A percentile compares a stretch with the other conserved stretches of the same genome.
Conservation (phyloP, 2,888 invertebrate species). For the Troides helena region DNA sequence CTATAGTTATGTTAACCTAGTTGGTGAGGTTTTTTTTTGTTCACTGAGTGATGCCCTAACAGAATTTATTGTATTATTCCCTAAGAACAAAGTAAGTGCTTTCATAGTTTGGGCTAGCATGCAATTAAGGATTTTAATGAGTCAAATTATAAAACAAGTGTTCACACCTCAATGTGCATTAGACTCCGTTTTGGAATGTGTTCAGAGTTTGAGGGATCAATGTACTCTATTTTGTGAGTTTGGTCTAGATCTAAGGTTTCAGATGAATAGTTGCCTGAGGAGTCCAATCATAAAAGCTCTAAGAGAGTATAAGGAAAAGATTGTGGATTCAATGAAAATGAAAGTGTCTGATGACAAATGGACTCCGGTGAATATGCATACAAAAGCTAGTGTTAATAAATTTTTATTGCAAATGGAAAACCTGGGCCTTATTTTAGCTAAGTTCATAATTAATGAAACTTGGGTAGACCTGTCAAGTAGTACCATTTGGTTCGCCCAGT, state of each 20-base stretch:
- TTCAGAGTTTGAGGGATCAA: constrained; percentile 88
- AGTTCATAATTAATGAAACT: constrained; percentile 81
- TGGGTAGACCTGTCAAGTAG: constrained; percentile 90
- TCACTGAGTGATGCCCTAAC: constrained; percentile 86
- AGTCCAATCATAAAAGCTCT: constrained; percentile 88
- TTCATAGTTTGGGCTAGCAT: constrained; percentile 95
- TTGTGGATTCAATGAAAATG: constrained; percentile 89
- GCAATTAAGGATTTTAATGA: constrained; percentile 88
- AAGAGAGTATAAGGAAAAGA: constrained; percentile 88
- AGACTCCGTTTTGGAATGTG: constrained; percentile 91
- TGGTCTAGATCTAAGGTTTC: constrained; percentile 95
- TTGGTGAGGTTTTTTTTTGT: constrained; percentile 91
- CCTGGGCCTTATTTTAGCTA: constrained; percentile 84
- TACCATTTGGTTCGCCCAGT: constrained; percentile 89
- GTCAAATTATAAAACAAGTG: constrained; percentile 91
- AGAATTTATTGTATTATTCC: constrained; percentile 86
- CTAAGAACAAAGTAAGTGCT: constrained; percentile 82
- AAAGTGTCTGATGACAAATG: constrained; percentile 90
- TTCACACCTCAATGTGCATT: constrained; percentile 93
- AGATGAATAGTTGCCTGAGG: constrained; percentile 91
- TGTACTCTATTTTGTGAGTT: constrained; percentile 82
- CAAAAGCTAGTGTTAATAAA: constrained; percentile 84
- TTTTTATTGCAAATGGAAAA: constrained; percentile 85
- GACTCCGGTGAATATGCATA: constrained; percentile 90
- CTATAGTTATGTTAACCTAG: constrained; percentile 87